Evolutionary conservation across 1,140 invertebrate species (phyloP), one percentile per base, ranked within the genome.

Genomic region (Monochamus saltuarius): DNA sequence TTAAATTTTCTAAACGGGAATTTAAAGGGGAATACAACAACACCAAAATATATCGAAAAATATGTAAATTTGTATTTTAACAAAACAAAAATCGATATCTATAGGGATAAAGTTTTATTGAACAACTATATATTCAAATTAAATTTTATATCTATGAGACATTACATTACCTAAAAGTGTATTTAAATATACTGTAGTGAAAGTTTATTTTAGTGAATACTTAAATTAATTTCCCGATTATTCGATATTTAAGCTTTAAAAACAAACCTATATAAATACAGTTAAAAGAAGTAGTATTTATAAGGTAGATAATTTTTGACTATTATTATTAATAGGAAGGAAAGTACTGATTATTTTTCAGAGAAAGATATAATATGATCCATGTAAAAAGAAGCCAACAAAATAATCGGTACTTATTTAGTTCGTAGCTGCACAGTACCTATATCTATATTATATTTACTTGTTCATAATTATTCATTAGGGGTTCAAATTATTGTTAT

Each of bases 171-270:
- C 62, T 55, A 59, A 51, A 50, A 70, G 59, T 68, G 66, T 70
- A 70, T 70, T 70, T 57, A 70, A 64, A 68, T 70, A 68, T 70
- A 70, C 66, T 70, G 68, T 70, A 70, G 68, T 61, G 61, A 67
- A 64, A 56, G 59, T 52, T 62, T 69, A 69, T 67, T 69, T 69
- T 69, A 69, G 58, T 62, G 56, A 61, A 60, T 62, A 59, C 22
- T 29, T 29, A 67, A 56, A 60, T 61, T 68, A 59, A 67, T 67
- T 69, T 65, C 56, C 51, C 60, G 62, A 64, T 64, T 62, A 59
- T 64, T 62, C 51, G 40, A 60, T 56, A 64, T 60, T 59, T 67
- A 65, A 66, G 66, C 66, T 68, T 68, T 68, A 65, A 68, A 52
- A 59, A 55, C 59, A 50, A 53, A 61, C 64, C 46, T 68, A 63